Evolutionary conservation across 1,140 invertebrate species (phyloP), one percentile per base, ranked within the genome.

Genomic region (Temnothorax curvispinosus): DNA sequence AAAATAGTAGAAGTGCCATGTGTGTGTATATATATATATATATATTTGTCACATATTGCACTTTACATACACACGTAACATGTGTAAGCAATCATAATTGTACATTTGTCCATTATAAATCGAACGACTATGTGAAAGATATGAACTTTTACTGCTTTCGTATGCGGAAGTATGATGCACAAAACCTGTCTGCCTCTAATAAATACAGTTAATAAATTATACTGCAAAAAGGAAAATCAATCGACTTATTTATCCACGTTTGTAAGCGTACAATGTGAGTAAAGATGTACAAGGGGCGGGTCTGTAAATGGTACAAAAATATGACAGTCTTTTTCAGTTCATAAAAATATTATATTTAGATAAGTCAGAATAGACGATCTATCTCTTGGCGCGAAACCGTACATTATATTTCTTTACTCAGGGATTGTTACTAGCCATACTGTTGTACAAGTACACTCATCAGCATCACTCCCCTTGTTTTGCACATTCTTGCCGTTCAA

Each of bases 341-440:
- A 92, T 92, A 92, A 92, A 92, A 92, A 92, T 92, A 92, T 92
- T 92, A 90, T 92, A 92, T 92, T 92, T 91, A 92, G 91, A 92
- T 85, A 92, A 92, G 88, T 92, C 89, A 92, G 91, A 92, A 92
- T 92, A 92, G 91, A 91, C 80, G 82, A 90, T 92, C 85, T 92
- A 92, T 92, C 87, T 92, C 89, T 92, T 92, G 89, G 86, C 86
- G 85, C 86, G 82, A 90, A 84, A 92, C 78, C 86, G 75, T 92
- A 92, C 90, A 92, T 87, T 67, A 87, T 89, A 89, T 85, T 81
- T 87, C 71, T 90, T 90, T 86, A 71, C 54, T 85, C 52, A 77
- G 84, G 75, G 86, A 90, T 86, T 90, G 87, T 85, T 91, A 90
- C 80, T 91, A 86, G 65, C 64, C 87, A 91, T 84, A 88, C 74